These are phyloP conservation scores for Erynnis tages DNA, from an alignment of 2,888 invertebrate genomes.

Conservation along the genomic window DNA sequence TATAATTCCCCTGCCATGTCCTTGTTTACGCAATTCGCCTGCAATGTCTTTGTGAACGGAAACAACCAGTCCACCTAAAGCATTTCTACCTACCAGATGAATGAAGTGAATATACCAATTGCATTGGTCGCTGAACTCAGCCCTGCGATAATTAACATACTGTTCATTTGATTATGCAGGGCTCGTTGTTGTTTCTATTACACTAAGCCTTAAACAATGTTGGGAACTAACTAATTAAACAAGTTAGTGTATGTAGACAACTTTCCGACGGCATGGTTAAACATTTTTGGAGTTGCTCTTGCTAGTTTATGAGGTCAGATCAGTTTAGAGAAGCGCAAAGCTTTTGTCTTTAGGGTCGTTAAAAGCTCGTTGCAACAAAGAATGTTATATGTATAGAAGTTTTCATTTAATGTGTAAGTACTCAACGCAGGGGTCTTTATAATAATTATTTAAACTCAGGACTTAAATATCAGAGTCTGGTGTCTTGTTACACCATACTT, in stretches of 20 bases:
- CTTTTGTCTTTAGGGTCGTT: not conserved
- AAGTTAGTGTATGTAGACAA: conserved; percentile 8
- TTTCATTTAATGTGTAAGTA: too few relatives aligned
- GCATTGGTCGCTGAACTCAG: conserved; percentile 38
- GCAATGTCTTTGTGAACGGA: conserved; percentile 15
- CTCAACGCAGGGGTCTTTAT: too few relatives aligned
- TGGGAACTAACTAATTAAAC: conserved; percentile 17
- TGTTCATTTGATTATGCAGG: conserved; percentile 29
- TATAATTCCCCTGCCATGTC: conserved; percentile 3
- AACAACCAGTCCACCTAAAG: conserved; percentile 2
- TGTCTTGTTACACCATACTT: too few relatives aligned
- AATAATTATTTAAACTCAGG: too few relatives aligned
- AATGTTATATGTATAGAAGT: too few relatives aligned
- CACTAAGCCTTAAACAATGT: conserved; percentile 18
- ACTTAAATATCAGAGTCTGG: too few relatives aligned
- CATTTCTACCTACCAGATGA: conserved; percentile 25
- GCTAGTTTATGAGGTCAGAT: conserved; percentile 7
- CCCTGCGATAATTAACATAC: conserved; percentile 25
- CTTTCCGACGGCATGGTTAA: conserved; percentile 10
- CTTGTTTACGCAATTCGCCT: conserved; percentile 4
- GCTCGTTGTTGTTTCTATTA: conserved; percentile 13
- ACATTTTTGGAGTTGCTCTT: conserved; percentile 16
- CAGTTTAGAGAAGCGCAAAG: not conserved
- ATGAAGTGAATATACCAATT: conserved; percentile 34
- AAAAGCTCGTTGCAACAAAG: too few relatives aligned